Evolutionary conservation across 2,888 invertebrate genomes (phyloP).

Genomic region (Alloscopus bannaensis): DNA sequence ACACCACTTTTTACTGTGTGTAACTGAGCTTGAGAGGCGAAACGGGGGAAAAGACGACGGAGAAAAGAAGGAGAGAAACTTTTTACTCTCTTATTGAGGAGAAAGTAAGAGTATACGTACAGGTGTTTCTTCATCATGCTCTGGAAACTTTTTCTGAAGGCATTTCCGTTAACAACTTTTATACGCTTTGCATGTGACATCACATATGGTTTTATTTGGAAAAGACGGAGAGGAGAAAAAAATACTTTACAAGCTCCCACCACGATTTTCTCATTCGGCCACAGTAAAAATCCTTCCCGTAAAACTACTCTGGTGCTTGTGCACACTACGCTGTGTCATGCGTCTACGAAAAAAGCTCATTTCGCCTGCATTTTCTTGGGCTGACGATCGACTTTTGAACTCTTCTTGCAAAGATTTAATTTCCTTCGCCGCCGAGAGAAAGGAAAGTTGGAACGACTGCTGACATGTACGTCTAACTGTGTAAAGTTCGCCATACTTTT

Average conservation of each 20-base stretch:
- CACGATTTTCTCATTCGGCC: too few species aligned
- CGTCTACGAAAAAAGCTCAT: too few species aligned
- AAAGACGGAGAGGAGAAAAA: background rate
- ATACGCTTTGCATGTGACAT: constrained; percentile 18
- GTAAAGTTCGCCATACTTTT: too few species aligned
- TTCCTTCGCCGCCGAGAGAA: too few species aligned
- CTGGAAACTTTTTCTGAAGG: constrained; percentile 18
- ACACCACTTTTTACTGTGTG: background rate
- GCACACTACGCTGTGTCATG: too few species aligned
- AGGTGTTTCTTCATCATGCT: constrained; percentile 30
- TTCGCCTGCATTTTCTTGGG: too few species aligned
- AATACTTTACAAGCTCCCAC: too few species aligned
- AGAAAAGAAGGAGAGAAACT: constrained; percentile 19
- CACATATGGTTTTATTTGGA: background rate
- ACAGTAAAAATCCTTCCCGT: too few species aligned
- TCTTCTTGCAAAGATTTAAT: constrained; percentile 38
- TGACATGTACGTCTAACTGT: too few species aligned
- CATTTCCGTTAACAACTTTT: constrained; percentile 31
- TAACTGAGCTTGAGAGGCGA: constrained; percentile 14
- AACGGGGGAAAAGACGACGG: background rate
- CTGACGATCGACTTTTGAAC: too few species aligned
- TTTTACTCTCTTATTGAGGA: constrained; percentile 7
- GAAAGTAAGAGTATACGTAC: constrained; percentile 15
- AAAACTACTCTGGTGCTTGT: too few species aligned
- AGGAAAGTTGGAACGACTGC: too few species aligned